Base-by-base conservation (phyloP, 2,888 invertebrate species). In the Orgyia antiqua region DNA sequence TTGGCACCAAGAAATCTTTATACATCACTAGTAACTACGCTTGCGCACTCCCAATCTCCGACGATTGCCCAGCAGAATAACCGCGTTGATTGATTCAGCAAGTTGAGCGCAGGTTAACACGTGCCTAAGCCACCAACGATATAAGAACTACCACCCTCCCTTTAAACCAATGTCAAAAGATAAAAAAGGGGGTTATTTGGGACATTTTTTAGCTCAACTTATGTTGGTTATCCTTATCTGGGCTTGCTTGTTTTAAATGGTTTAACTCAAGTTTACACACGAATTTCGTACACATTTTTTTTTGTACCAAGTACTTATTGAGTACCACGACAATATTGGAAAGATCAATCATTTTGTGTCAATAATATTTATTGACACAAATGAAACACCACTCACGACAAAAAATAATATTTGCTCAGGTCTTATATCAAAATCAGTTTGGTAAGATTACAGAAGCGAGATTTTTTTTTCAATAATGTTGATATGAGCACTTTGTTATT, bases 21-120 rank as follows among this genome's bases (percentile, higher is more conserved):
- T n/a, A 23, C 75, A 65, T 60, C 78, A 66, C 77, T 80, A 76
- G 33, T 20, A 33, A 29, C 34, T 43, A 61, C 80, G 83, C 83
- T 72, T 76, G 83, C 83, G 83, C 67, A 59, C 26, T 52, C 34
- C 33, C 36, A 37, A 50, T 51, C 45, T 49, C 42, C 51, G 62
- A 62, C 65, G 63, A 70, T 67, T 64, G 72, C 78, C 68, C 69
- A 71, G 73, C 70, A 69, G 67, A 71, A 68, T 69, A 63, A 63
- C 65, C 61, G 67, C 69, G 78, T 75, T 82, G 83, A 83, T 82
- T 83, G 83, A 82, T 83, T 83, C 80, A 73, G 68, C 64, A 74
- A 80, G 70, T 80, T 78, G 72, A 66, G 78, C 80, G 73, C 78
- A 80, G 82, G 79, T 76, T 76, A 75, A 45, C 63, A 73, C 66